phyloP scores from a whole-genome alignment of 2,113 vertebrate genomes.

The Poeciliopsis prolifica region DNA sequence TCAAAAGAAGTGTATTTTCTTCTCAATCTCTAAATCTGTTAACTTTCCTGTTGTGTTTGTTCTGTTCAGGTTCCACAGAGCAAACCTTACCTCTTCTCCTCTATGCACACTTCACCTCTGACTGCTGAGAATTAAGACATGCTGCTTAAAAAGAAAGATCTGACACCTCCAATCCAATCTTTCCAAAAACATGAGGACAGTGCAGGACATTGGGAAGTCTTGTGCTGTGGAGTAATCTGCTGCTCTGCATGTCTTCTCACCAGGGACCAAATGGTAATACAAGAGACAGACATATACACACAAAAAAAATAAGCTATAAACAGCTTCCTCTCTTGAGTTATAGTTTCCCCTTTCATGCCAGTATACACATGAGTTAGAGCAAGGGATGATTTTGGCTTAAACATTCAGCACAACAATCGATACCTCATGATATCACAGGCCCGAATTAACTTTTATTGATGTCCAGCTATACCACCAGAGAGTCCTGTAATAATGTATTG shows the following conservation, averaged over 20 bases:
- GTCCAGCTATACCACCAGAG: slow-evolving; percentile 10
- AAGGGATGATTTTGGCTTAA: neutral
- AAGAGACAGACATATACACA: neutral
- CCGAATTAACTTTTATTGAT: slow-evolving; percentile 37
- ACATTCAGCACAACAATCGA: slow-evolving; percentile 17
- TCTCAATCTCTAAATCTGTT: slow-evolving; percentile 7
- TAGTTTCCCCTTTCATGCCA: slow-evolving; percentile 12
- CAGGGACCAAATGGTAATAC: slow-evolving; percentile 4
- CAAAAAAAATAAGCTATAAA: slow-evolving; percentile 2
- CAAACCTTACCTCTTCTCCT: slow-evolving; percentile 12
- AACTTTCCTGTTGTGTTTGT: slow-evolving; percentile 14
- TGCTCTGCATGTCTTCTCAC: slow-evolving; percentile 27
- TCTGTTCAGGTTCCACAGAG: slow-evolving; percentile 20
- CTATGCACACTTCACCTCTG: slow-evolving; percentile 21
- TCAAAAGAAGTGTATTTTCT: slow-evolving; percentile 5
- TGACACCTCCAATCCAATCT: slow-evolving; percentile 46
- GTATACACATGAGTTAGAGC: slow-evolving; percentile 9
- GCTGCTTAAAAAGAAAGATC: slow-evolving; percentile 21
- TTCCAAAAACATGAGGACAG: slow-evolving; percentile 20
- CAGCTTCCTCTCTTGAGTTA: neutral
- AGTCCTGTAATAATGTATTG: slow-evolving; percentile 32
- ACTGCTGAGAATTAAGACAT: slow-evolving; percentile 18
- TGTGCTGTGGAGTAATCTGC: slow-evolving; percentile 20
- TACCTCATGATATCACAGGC: slow-evolving; percentile 7
- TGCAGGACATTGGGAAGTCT: slow-evolving; percentile 20